Evolutionary conservation across 92 coral and sea anemone genomes (phyloP), one percentile per base, ranked within the genome.

Genomic region (Phymanthus crucifer): DNA sequence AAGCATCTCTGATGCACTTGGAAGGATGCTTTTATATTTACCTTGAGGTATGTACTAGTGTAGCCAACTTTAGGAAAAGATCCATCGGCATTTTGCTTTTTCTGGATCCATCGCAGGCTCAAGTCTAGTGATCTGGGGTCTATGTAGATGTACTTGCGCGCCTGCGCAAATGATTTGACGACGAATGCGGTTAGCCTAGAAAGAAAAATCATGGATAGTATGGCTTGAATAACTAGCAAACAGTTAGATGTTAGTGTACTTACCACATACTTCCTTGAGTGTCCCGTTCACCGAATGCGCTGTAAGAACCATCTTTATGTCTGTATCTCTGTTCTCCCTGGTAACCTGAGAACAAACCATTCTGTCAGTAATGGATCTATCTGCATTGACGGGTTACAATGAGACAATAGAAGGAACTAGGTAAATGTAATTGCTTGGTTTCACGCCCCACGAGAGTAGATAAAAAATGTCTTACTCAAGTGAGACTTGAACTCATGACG

Each of bases 151-250:
- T 83, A 89, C 54, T 78, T 80, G 16, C 84, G 88, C 6, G 98
- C 98, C 74, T 88, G 97, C 14, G 98, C 88, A 78, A 92, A 94
- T 26, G 97, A 94, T 80, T 92, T 92, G 27, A 80, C 91, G 18
- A 94, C 98, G 79, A 94, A 94, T 14, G 98, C 94, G 9, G 98
- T 94, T 76, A 94, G 81, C 98, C 98, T 94, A 66, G 34, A 68
- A 23, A 33, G 73, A 46, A 32, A 32, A 37, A 32, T 24, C 16
- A 18, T 16, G 36, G 26, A 12, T 11, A 26, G 70, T 5, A n/a
- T n/a, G n/a, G n/a, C n/a, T n/a, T n/a, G n/a, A n/a, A n/a, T n/a
- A n/a, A n/a, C n/a, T n/a, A n/a, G n/a, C n/a, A n/a, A n/a, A n/a
- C n/a, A n/a, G n/a, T n/a, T n/a, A n/a, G n/a, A n/a, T n/a, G n/a